Percentiles rank a stretch among this genome's conserved stretches.
Conservation (phyloP, 2,797 vertebrate species). For the Coreius guichenoti region DNA sequence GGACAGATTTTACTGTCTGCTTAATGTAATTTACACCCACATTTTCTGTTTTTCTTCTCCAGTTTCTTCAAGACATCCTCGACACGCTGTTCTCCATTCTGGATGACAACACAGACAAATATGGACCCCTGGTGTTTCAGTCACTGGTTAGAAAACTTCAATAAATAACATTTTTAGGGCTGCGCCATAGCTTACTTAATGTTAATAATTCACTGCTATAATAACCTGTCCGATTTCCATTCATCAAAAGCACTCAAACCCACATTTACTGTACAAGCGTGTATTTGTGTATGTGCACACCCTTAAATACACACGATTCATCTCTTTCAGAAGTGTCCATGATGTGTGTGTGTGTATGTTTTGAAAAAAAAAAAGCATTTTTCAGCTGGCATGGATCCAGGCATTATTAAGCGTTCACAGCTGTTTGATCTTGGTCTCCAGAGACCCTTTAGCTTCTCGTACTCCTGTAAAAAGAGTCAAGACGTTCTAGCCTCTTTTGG, state of each 20-base stretch:
- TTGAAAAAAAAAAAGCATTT: too few species aligned
- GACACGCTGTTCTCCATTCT: constrained; percentile 97
- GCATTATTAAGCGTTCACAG: constrained; percentile 54
- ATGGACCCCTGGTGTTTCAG: constrained; percentile 96
- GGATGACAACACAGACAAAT: constrained; percentile 99
- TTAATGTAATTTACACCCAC: not conserved
- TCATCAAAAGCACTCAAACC: not conserved
- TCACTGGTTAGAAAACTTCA: constrained; percentile 87
- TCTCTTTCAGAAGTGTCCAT: constrained; percentile 15
- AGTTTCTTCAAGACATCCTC: constrained; percentile 98
- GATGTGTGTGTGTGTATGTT: constrained; percentile 1
- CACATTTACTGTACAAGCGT: not conserved
- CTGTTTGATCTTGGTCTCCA: constrained; percentile 51
- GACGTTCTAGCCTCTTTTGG: constrained; percentile 53
- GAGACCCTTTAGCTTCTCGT: constrained; percentile 62
- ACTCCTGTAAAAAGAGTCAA: constrained; percentile 55
- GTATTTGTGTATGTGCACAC: not conserved
- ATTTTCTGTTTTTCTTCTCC: constrained; percentile 62
- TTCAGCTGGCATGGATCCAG: constrained; percentile 53
- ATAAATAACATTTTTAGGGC: not conserved
- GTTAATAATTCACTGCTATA: constrained; percentile 18
- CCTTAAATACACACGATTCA: not conserved
- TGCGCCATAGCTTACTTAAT: not conserved
- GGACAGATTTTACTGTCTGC: not conserved
- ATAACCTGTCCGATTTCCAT: constrained; percentile 16